A percentile compares a stretch with the other conserved stretches of the same genome.
These are phyloP conservation scores for Hetaerina titia DNA, from an alignment of 2,888 invertebrate species.

Conservation along the genomic window DNA sequence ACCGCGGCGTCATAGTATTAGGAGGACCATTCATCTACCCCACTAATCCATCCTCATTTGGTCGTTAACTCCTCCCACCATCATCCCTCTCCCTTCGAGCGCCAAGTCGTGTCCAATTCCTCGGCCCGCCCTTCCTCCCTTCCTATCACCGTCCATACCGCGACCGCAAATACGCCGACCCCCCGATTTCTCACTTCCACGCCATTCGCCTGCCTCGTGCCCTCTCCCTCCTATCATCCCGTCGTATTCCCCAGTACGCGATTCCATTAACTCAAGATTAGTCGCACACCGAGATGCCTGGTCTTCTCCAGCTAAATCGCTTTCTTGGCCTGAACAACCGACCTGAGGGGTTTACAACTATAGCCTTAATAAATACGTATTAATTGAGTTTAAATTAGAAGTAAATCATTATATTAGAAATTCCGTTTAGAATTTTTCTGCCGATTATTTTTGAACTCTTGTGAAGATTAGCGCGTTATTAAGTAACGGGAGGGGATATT, in stretches of 20 bases:
- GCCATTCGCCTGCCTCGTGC: not conserved
- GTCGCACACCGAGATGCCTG: not conserved
- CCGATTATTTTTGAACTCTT: too few species aligned
- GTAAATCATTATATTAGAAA: not conserved
- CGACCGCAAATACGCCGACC: not conserved
- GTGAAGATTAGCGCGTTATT: too few species aligned
- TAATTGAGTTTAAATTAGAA: not conserved
- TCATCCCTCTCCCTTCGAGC: not conserved
- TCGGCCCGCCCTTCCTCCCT: not conserved
- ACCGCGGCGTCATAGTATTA: conserved; percentile 11
- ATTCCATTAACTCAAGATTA: conserved; percentile 36
- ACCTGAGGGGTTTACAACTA: not conserved
- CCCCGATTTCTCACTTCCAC: conserved; percentile 14
- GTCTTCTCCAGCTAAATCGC: not conserved
- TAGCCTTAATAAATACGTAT: not conserved
- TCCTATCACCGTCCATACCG: not conserved
- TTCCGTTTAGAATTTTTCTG: too few species aligned
- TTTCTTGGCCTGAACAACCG: not conserved
- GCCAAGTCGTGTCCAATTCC: not conserved
- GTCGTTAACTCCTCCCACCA: not conserved
- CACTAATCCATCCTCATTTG: conserved; percentile 61
- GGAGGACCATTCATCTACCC: not conserved
- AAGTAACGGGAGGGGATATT: too few species aligned
- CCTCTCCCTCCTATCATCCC: not conserved
- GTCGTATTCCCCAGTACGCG: not conserved